Evolutionary conservation across 2,888 invertebrate genomes (phyloP).

Genomic region (Apeira syringaria): DNA sequence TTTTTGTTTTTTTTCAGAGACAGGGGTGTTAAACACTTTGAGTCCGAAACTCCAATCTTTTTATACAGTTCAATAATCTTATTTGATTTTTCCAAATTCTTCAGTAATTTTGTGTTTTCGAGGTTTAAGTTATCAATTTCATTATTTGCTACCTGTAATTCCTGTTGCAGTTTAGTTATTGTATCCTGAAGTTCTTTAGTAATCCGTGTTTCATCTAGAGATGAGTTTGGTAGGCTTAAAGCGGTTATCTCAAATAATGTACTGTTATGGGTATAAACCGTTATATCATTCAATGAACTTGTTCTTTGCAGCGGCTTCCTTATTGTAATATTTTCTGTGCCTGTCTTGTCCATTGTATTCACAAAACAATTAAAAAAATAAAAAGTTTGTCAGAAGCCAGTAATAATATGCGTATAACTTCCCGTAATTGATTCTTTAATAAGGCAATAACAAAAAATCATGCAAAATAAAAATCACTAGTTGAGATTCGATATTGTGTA

Average conservation of each 20-base stretch:
- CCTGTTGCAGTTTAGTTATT: neutral
- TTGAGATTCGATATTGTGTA: too few species aligned
- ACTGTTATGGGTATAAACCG: neutral
- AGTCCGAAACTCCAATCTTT: neutral
- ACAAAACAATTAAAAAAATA: too few species aligned
- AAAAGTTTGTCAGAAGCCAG: too few species aligned
- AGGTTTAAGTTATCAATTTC: conserved; percentile 2
- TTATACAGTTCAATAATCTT: conserved; percentile 1
- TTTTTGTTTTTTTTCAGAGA: too few species aligned
- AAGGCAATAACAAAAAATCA: too few species aligned
- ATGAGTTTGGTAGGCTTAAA: neutral
- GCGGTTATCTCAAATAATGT: neutral
- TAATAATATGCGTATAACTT: too few species aligned
- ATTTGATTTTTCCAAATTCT: conserved; percentile 1
- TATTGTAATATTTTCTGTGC: neutral
- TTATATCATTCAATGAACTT: neutral
- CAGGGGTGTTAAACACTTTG: too few species aligned
- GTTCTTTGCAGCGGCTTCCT: too few species aligned
- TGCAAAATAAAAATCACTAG: too few species aligned
- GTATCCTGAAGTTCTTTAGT: neutral
- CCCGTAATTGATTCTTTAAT: too few species aligned
- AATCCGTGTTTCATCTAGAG: neutral
- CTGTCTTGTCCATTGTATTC: neutral
- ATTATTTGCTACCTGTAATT: neutral
- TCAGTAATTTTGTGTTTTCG: neutral